A percentile compares a stretch with the other conserved stretches of the same genome.
phyloP scores from a whole-genome alignment of 64 coral and sea anemone genomes.

The Montipora foliosa region DNA sequence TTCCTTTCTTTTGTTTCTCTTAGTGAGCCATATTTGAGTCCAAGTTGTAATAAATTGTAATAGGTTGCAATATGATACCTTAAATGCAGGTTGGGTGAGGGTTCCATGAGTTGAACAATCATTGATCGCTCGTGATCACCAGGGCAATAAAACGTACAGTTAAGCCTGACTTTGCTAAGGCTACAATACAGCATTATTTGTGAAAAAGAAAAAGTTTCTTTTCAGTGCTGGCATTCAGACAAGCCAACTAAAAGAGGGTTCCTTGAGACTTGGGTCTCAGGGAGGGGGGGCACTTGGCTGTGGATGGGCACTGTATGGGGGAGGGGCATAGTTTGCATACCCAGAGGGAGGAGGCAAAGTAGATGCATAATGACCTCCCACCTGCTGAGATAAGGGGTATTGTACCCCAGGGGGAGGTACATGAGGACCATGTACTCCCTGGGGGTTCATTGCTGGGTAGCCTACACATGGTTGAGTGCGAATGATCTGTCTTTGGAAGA shows the following conservation, averaged over 20 bases:
- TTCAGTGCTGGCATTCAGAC: too few relatives aligned
- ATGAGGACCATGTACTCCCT: conserved; percentile 61
- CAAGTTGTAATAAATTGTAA: too few relatives aligned
- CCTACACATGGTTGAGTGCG: conserved; percentile 15
- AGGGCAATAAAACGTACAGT: too few relatives aligned
- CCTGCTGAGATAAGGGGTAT: not conserved
- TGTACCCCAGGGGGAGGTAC: conserved; percentile 43
- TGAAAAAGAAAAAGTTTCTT: not conserved
- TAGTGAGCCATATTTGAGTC: too few relatives aligned
- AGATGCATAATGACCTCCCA: conserved; percentile 20
- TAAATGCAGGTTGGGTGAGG: too few relatives aligned
- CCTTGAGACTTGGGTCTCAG: not conserved
- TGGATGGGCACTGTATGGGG: conserved; percentile 40
- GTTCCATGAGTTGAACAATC: too few relatives aligned
- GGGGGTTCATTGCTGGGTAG: conserved; percentile 49
- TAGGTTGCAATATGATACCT: too few relatives aligned
- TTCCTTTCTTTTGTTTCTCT: too few relatives aligned
- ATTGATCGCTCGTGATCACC: too few relatives aligned
- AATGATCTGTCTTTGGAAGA: conserved; percentile 92
- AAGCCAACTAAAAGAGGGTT: not conserved
- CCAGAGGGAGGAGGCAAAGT: conserved; percentile 24
- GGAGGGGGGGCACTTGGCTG: conserved; percentile 65
- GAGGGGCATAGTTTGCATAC: conserved; percentile 45
- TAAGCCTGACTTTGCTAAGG: too few relatives aligned
- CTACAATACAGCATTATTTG: too few relatives aligned